Conservation (phyloP, 2,888 invertebrate genomes). For the Rhamphomyia laevipes region DNA sequence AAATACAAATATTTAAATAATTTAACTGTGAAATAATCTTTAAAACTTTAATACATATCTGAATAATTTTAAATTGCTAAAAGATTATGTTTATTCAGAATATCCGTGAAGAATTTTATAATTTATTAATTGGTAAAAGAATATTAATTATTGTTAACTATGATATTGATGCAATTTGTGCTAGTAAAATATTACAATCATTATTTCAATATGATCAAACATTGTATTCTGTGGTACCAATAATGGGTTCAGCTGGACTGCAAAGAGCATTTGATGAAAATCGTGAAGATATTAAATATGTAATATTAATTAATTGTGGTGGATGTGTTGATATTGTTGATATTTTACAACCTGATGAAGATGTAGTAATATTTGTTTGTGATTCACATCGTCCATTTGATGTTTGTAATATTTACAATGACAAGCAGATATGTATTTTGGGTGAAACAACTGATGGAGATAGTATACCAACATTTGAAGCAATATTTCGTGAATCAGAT, state of each 20-base stretch:
- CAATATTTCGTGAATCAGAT: constrained; percentile 63
- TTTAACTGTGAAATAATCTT: no score
- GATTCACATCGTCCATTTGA: constrained; percentile 88
- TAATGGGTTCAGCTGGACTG: constrained; percentile 64
- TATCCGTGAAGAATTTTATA: constrained; percentile 76
- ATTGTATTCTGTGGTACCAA: constrained; percentile 76
- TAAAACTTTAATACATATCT: no score
- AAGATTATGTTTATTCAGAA: constrained; percentile 72
- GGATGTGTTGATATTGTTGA: constrained; percentile 81
- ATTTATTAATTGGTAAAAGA: constrained; percentile 65
- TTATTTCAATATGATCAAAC: constrained; percentile 83
- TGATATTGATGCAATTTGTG: constrained; percentile 90
- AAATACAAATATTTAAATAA: no score
- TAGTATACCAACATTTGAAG: constrained; percentile 75
- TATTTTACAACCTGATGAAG: constrained; percentile 69
- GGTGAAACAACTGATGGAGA: constrained; percentile 44
- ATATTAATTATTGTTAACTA: constrained; percentile 80
- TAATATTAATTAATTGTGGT: constrained; percentile 87
- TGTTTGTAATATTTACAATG: constrained; percentile 86
- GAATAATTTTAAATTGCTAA: no score
- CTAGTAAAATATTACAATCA: constrained; percentile 82
- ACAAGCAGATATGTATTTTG: constrained; percentile 49
- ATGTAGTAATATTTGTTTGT: constrained; percentile 71
- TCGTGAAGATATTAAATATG: constrained; percentile 51
- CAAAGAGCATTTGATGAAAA: constrained; percentile 67